Percentiles rank a stretch among this genome's conserved stretches.
Conservation (phyloP, 2,113 vertebrate genomes). For the Mus spicilegus region DNA sequence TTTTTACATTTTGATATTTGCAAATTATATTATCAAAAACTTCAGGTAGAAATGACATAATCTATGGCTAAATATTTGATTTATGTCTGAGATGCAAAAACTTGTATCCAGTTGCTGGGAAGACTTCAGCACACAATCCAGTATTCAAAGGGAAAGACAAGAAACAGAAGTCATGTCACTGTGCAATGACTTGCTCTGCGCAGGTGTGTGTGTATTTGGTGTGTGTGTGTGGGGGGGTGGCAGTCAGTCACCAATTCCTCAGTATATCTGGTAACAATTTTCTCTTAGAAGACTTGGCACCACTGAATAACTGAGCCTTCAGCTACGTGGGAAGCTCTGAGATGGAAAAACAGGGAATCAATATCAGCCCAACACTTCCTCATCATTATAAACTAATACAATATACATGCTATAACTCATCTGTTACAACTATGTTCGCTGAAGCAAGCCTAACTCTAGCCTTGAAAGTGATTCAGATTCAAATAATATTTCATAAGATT, state of each 20-base stretch:
- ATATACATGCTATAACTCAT: not conserved
- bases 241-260: not conserved
- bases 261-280: not conserved
- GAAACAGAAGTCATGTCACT: not conserved
- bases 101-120: not conserved
- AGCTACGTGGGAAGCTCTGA: not conserved
- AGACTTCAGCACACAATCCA: not conserved
- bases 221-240: rapidly evolving
- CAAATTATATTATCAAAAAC: not conserved
- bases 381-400: not conserved
- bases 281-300: not conserved
- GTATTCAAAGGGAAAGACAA: constrained; percentile 13
- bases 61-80: not conserved
- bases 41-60: not conserved
- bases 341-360: not conserved
- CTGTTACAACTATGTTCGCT: not conserved
- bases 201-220: too few species aligned
- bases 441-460: not conserved
- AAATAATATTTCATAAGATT: not conserved
- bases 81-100: not conserved
- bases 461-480: not conserved
- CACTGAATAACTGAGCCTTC: not conserved
- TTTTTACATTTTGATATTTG: constrained; percentile 1
- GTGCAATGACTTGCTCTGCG: not conserved
- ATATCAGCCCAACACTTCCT: not conserved